These are phyloP conservation scores for Drosophila takahashii DNA, from an alignment of 1,140 invertebrate genomes.

Conservation along the genomic window DNA sequence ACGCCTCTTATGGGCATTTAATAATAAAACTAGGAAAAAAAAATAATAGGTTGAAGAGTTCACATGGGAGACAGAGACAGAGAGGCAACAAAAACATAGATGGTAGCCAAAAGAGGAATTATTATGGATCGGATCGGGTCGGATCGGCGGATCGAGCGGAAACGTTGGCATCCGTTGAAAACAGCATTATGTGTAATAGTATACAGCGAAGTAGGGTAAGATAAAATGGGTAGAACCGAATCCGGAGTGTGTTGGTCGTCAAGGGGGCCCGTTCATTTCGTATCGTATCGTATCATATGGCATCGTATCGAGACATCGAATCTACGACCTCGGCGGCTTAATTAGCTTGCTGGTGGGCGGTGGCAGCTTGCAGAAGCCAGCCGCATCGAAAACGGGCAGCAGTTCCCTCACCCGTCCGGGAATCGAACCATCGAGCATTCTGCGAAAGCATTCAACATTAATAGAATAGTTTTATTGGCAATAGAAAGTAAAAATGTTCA, in stretches of 20 bases:
- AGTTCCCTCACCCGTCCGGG: constrained; percentile 90
- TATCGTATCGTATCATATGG: constrained; percentile 10
- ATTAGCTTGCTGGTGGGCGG: constrained; percentile 91
- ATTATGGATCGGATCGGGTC: constrained; percentile 56
- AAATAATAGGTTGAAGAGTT: constrained; percentile 48
- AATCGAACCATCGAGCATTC: constrained; percentile 86
- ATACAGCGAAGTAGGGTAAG: constrained; percentile 22
- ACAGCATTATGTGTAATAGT: constrained; percentile 31
- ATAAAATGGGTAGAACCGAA: constrained; percentile 29
- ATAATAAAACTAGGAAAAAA: constrained; percentile 70
- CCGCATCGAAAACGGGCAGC: constrained; percentile 92
- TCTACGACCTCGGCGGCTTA: constrained; percentile 87
- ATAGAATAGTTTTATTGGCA: too few species aligned
- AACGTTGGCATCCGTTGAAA: constrained; percentile 51
- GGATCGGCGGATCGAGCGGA: constrained; percentile 47
- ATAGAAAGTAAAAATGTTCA: too few species aligned
- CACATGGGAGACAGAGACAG: constrained; percentile 24
- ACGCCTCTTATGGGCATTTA: constrained; percentile 74
- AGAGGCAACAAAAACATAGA: constrained; percentile 26
- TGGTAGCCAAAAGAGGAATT: constrained; percentile 74
- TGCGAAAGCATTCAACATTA: constrained; percentile 43
- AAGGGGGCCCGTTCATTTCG: constrained; percentile 11
- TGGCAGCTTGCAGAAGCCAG: constrained; percentile 91
- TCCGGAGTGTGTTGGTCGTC: constrained; percentile 30
- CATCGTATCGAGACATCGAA: constrained; percentile 15